These are phyloP conservation scores for Choristoneura fumiferana DNA, from an alignment of 1,140 invertebrate genomes.

Conservation along the genomic window DNA sequence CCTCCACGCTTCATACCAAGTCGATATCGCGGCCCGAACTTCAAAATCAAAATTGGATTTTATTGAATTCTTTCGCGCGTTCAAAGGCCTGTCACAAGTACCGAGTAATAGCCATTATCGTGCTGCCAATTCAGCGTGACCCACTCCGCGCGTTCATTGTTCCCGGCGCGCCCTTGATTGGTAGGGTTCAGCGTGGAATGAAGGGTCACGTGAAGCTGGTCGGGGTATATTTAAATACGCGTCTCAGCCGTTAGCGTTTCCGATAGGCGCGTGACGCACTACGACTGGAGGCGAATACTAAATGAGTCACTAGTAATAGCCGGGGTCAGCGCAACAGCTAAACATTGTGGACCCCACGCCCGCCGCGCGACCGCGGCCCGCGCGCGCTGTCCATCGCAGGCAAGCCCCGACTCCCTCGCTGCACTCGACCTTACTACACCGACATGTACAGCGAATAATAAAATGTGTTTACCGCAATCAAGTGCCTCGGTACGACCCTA, in stretches of 20 bases:
- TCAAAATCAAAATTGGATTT: conserved; percentile 19
- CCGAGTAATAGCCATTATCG: conserved; percentile 30
- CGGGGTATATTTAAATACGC: conserved; percentile 58
- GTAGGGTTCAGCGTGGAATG: conserved; percentile 26
- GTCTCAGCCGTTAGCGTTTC: conserved; percentile 65
- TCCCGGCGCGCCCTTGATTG: neutral
- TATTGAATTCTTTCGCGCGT: neutral
- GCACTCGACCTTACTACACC: neutral
- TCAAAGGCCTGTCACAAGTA: conserved; percentile 10
- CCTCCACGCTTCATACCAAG: too few relatives aligned
- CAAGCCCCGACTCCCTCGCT: conserved; percentile 4
- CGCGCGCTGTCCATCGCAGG: conserved; percentile 17
- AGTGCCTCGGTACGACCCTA: neutral
- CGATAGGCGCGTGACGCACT: conserved; percentile 67
- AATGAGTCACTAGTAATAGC: conserved; percentile 45
- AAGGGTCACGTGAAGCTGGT: conserved; percentile 39
- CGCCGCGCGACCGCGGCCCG: conserved; percentile 5
- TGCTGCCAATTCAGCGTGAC: conserved; percentile 20
- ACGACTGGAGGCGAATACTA: conserved; percentile 55
- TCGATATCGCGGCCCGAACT: conserved; percentile 10
- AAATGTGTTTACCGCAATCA: neutral
- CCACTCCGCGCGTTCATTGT: conserved; percentile 10
- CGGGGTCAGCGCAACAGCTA: conserved; percentile 1
- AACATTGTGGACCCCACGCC: conserved; percentile 10
- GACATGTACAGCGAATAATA: neutral